phyloP scores from a whole-genome alignment of 2,113 vertebrate genomes.

The Heptranchias perlo region DNA sequence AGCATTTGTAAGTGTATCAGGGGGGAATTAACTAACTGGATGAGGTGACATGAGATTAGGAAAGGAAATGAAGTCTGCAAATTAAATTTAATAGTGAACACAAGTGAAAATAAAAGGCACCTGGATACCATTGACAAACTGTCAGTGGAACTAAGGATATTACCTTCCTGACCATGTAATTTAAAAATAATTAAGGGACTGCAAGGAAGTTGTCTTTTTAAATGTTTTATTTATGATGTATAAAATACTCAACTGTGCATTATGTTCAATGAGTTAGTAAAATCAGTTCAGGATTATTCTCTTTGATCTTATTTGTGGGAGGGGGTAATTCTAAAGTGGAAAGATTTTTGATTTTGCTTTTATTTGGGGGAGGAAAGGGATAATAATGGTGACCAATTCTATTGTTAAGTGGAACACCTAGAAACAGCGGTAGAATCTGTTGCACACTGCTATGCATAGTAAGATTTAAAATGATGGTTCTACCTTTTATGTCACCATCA shows the following conservation, averaged over 20 bases:
- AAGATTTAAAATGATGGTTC: background rate
- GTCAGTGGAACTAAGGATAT: constrained; percentile 8
- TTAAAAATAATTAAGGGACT: constrained; percentile 25
- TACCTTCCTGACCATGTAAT: background rate
- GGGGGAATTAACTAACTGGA: constrained; percentile 55
- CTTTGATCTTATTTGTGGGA: background rate
- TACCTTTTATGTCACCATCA: background rate
- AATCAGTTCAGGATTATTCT: background rate
- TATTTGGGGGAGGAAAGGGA: no score
- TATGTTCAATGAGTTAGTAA: background rate
- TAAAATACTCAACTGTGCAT: background rate
- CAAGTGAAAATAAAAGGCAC: constrained; percentile 39
- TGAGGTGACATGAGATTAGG: constrained; percentile 62
- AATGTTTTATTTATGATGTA: background rate
- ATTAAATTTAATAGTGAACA: constrained; percentile 54
- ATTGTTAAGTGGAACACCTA: background rate
- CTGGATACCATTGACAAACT: constrained; percentile 11
- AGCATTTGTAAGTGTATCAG: constrained; percentile 56
- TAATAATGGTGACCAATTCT: background rate
- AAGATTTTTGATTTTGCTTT: background rate
- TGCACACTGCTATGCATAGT: background rate
- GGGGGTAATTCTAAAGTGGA: background rate
- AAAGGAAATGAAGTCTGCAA: constrained; percentile 56
- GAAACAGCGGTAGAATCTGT: background rate
- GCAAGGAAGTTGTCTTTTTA: background rate